phyloP scores from a whole-genome alignment of 2,888 invertebrate genomes.

The Mimas tiliae region DNA sequence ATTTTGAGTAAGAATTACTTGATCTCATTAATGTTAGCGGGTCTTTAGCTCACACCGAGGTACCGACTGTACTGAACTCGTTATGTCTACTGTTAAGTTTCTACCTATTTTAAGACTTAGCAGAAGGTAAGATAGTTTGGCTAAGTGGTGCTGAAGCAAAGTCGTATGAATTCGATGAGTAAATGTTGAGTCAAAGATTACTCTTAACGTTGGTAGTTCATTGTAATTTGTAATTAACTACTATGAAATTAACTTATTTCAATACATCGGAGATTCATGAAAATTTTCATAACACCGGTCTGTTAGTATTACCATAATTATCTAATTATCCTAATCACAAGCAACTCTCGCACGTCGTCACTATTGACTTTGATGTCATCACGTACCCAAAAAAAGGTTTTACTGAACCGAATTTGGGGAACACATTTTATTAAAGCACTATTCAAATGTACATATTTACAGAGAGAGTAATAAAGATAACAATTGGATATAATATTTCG shows the following conservation, averaged over 20 bases:
- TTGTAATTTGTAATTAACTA: conserved; percentile 46
- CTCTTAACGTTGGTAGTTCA: conserved; percentile 47
- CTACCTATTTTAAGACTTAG: conserved; percentile 54
- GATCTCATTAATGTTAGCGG: conserved; percentile 18
- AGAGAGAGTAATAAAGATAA: conserved; percentile 62
- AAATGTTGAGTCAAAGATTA: conserved; percentile 53
- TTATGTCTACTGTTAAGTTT: conserved; percentile 6
- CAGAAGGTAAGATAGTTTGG: conserved; percentile 65
- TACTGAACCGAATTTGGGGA: conserved; percentile 64
- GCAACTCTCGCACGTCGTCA: conserved; percentile 47
- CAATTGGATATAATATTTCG: conserved; percentile 51
- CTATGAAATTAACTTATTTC: conserved; percentile 58
- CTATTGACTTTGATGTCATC: conserved; percentile 30
- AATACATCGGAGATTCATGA: conserved; percentile 51
- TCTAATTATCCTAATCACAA: conserved; percentile 53
- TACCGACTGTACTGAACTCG: conserved; percentile 3
- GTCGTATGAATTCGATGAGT: conserved; percentile 67
- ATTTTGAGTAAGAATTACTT: conserved; percentile 49
- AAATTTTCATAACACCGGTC: conserved; percentile 49
- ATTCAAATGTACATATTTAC: conserved; percentile 82
- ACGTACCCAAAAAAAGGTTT: conserved; percentile 46
- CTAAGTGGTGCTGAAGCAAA: conserved; percentile 72
- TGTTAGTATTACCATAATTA: conserved; percentile 40
- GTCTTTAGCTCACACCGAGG: conserved; percentile 17
- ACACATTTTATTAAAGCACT: conserved; percentile 82